Percentiles rank a stretch among this genome's conserved stretches.
Evolutionary conservation across 2,113 vertebrate species (phyloP).

Genomic region (Nipponia nippon): DNA sequence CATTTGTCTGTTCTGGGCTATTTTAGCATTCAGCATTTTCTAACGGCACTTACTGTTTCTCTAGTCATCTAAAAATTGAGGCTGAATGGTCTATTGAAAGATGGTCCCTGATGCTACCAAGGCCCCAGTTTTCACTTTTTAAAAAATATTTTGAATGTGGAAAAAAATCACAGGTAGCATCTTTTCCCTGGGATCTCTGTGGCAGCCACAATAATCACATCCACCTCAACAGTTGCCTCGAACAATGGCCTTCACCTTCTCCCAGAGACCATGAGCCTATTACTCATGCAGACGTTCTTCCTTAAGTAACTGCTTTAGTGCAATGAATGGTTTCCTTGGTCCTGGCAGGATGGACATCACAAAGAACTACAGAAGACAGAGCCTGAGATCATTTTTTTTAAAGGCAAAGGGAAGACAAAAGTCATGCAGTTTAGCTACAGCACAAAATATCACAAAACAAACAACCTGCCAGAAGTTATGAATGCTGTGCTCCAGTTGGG

Average conservation of each 20-base stretch:
- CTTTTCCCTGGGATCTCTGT: neutral
- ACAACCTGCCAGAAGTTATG: neutral
- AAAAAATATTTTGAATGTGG: neutral
- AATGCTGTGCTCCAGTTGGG: neutral
- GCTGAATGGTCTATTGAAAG: neutral
- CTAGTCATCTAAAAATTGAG: neutral
- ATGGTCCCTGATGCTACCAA: neutral
- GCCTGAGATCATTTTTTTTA: neutral
- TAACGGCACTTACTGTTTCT: neutral
- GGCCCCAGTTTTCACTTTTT: neutral
- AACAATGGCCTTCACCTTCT: neutral
- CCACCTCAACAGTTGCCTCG: neutral
- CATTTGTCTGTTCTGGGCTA: neutral
- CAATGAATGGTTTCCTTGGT: fast-evolving
- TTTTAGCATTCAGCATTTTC: neutral
- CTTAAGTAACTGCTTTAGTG: neutral
- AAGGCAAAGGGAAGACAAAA: neutral
- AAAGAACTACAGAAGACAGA: fast-evolving
- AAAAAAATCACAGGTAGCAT: neutral
- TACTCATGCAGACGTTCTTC: neutral
- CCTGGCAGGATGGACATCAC: neutral
- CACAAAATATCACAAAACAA: neutral
- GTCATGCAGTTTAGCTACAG: neutral
- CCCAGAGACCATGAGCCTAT: neutral
- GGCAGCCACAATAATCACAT: neutral